Conservation (phyloP, 2,113 vertebrate genomes). For the Ciconia stormi region DNA sequence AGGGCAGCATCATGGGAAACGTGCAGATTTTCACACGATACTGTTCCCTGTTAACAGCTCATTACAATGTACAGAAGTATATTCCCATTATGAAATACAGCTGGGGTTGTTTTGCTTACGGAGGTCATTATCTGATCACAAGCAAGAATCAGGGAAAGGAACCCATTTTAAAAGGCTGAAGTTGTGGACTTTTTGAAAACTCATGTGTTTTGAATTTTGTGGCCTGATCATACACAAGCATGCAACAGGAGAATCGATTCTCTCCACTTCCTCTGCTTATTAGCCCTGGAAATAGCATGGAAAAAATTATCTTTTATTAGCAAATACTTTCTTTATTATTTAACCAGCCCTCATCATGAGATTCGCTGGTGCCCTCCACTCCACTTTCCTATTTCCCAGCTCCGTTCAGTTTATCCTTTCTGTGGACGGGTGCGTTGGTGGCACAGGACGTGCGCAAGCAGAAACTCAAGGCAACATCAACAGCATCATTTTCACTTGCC, state of each 20-base stretch:
- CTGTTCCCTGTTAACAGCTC: slow-evolving; percentile 64
- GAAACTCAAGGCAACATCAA: background rate
- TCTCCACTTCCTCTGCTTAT: slow-evolving; percentile 48
- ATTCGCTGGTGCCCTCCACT: background rate
- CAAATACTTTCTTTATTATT: slow-evolving; percentile 15
- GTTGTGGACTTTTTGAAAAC: slow-evolving; percentile 3
- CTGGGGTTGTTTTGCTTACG: slow-evolving; percentile 41
- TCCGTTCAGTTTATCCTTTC: background rate
- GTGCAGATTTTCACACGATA: slow-evolving; percentile 57
- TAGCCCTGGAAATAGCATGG: slow-evolving; percentile 42
- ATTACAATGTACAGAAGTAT: slow-evolving; percentile 51
- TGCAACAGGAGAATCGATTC: slow-evolving; percentile 46
- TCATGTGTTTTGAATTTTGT: slow-evolving; percentile 56
- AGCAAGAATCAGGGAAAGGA: background rate
- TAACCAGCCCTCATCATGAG: background rate
- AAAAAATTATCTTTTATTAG: slow-evolving; percentile 46
- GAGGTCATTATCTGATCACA: slow-evolving; percentile 64
- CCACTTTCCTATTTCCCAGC: background rate
- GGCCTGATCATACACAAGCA: slow-evolving; percentile 10
- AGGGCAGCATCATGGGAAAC: slow-evolving; percentile 35
- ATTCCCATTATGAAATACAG: slow-evolving; percentile 60
- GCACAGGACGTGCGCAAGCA: background rate
- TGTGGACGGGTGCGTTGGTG: background rate
- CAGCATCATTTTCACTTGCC: background rate
- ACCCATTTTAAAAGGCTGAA: slow-evolving; percentile 19